A percentile compares a stretch with the other conserved stretches of the same genome.
These are phyloP conservation scores for Drosophila algonquin DNA, from an alignment of 2,888 invertebrate genomes.

Conservation along the genomic window DNA sequence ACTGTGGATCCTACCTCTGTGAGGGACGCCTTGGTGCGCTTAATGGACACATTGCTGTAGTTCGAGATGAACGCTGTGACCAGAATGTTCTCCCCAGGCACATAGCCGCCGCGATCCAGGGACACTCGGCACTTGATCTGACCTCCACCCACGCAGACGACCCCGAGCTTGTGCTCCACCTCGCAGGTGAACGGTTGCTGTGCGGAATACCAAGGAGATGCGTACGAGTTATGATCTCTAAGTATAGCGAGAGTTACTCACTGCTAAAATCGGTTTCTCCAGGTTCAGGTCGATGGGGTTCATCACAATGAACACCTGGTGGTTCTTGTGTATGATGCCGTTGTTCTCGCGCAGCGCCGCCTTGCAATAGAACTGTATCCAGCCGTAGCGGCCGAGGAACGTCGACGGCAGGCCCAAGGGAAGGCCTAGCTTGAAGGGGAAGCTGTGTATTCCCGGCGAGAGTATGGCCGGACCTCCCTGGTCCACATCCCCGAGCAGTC, in stretches of 20 bases:
- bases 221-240: background rate
- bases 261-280: slow-evolving; percentile 94
- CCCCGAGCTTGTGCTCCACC: slow-evolving; percentile 94
- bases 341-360: slow-evolving; percentile 93
- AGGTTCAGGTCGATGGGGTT: slow-evolving; percentile 96
- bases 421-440: slow-evolving; percentile 95
- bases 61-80: slow-evolving; percentile 94
- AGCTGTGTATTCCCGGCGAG: slow-evolving; percentile 97
- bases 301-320: slow-evolving; percentile 98
- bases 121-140: slow-evolving; percentile 93
- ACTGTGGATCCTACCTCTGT: slow-evolving; percentile 85
- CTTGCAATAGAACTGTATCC: slow-evolving; percentile 97
- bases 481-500: slow-evolving; percentile 93
- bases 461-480: slow-evolving; percentile 92
- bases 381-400: slow-evolving; percentile 96
- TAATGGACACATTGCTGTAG: slow-evolving; percentile 92
- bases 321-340: slow-evolving; percentile 96
- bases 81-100: slow-evolving; percentile 96
- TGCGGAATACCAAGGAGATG: slow-evolving; percentile 8
- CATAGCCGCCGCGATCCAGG: slow-evolving; percentile 96
- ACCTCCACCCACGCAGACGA: slow-evolving; percentile 94
- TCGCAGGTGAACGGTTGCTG: slow-evolving; percentile 96
- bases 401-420: slow-evolving; percentile 96
- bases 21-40: slow-evolving; percentile 93
- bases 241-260: slow-evolving; percentile 82